Conservation (phyloP, 2,888 invertebrate species). For the Laothoe populi region DNA sequence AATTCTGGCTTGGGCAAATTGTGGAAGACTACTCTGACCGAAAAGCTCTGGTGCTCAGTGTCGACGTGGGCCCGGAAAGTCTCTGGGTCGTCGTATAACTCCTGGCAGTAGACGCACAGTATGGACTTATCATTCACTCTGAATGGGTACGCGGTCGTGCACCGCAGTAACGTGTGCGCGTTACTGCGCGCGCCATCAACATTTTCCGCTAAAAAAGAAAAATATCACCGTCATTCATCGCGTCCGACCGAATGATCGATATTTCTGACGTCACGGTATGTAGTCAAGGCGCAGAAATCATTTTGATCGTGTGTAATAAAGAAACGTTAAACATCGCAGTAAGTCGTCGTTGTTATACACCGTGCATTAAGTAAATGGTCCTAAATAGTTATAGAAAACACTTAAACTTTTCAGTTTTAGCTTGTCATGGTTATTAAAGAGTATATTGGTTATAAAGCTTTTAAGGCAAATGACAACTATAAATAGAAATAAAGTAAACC, state of each 20-base stretch:
- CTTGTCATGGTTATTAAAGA: not conserved
- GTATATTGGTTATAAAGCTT: not conserved
- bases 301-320: too few relatives aligned
- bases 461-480: not conserved
- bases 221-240: slow-evolving; percentile 31
- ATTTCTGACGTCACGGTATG: not conserved
- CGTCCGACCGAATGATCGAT: slow-evolving; percentile 13
- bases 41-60: slow-evolving; percentile 64
- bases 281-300: not conserved
- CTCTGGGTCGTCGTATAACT: slow-evolving; percentile 67
- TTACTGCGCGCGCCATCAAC: slow-evolving; percentile 71
- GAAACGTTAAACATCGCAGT: not conserved
- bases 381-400: not conserved
- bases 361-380: not conserved
- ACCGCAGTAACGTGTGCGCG: slow-evolving; percentile 68
- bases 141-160: slow-evolving; percentile 77
- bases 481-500: not conserved
- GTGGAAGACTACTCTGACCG: slow-evolving; percentile 66
- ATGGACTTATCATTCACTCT: slow-evolving; percentile 74
- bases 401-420: not conserved
- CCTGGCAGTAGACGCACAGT: slow-evolving; percentile 77
- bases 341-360: not conserved
- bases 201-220: slow-evolving; percentile 76
- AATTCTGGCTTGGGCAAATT: slow-evolving; percentile 71
- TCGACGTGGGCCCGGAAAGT: slow-evolving; percentile 67